Evolutionary conservation across 2,113 vertebrate genomes (phyloP).

Genomic region (Neodon shergylaensis): DNA sequence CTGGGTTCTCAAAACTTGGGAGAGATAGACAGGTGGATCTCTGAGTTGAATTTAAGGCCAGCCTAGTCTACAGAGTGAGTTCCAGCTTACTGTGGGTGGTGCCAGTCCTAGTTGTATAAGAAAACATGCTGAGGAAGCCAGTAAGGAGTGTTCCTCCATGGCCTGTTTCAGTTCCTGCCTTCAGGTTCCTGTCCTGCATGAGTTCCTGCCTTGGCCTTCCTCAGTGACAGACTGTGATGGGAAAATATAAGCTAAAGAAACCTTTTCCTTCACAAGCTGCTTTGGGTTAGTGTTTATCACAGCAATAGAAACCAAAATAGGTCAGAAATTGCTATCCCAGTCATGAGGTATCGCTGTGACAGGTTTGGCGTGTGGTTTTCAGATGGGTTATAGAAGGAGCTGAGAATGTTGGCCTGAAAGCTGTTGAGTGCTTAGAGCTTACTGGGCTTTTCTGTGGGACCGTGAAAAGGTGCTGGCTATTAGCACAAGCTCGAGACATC

Average conservation of each 20-base stretch:
- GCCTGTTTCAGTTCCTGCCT: not conserved
- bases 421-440: not conserved
- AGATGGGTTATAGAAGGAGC: not conserved
- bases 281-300: not conserved
- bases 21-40: too few species aligned
- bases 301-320: not conserved
- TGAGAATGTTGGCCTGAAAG: not conserved
- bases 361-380: not conserved
- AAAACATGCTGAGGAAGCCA: not conserved
- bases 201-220: not conserved
- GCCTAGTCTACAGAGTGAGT: too few species aligned
- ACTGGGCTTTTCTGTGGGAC: not conserved
- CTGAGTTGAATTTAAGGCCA: too few species aligned
- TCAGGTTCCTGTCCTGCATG: not conserved
- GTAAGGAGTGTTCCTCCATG: not conserved
- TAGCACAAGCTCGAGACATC: too few species aligned
- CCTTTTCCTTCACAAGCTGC: not conserved
- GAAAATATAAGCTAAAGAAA: not conserved
- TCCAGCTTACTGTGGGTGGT: not conserved
- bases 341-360: not conserved
- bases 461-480: not conserved
- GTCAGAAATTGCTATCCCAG: not conserved
- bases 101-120: not conserved
- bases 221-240: not conserved
- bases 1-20: too few species aligned